A percentile compares a stretch with the other conserved stretches of the same genome.
Conservation (phyloP, 1,140 invertebrate species). For the Drosophila baimaii region DNA sequence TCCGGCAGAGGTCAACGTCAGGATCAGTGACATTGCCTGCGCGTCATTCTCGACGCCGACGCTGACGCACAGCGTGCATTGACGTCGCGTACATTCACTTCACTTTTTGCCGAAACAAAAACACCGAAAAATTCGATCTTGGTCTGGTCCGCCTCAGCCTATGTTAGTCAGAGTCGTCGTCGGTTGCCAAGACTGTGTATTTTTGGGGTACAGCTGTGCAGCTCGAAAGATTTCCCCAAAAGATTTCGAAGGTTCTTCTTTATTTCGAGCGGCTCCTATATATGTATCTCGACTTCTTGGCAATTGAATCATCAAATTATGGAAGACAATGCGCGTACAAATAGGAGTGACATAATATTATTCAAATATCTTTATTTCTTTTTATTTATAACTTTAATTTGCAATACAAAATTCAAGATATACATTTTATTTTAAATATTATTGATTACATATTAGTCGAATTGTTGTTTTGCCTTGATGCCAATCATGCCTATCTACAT, state of each 20-base stretch:
- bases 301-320: constrained; percentile 1
- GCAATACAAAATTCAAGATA: too few species aligned
- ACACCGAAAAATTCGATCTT: constrained; percentile 32
- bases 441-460: too few species aligned
- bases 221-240: constrained; percentile 2
- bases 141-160: constrained; percentile 29
- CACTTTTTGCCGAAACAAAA: constrained; percentile 31
- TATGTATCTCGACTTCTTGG: constrained; percentile 1
- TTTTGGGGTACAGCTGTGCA: neutral
- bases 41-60: constrained; percentile 35
- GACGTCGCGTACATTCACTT: constrained; percentile 53
- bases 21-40: constrained; percentile 52
- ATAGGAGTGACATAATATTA: neutral
- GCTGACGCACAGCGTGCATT: constrained; percentile 48
- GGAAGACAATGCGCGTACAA: neutral
- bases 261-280: constrained; percentile 1
- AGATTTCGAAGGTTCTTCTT: constrained; percentile 16
- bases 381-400: neutral
- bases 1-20: constrained; percentile 53
- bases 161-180: constrained; percentile 3
- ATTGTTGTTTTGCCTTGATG: neutral
- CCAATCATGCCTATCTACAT: too few species aligned
- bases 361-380: neutral
- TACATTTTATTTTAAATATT: too few species aligned
- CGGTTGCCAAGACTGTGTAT: constrained; percentile 11